These are phyloP conservation scores for Epizoanthus illoricatus DNA, from an alignment of 92 coral and sea anemone genomes.

Conservation along the genomic window DNA sequence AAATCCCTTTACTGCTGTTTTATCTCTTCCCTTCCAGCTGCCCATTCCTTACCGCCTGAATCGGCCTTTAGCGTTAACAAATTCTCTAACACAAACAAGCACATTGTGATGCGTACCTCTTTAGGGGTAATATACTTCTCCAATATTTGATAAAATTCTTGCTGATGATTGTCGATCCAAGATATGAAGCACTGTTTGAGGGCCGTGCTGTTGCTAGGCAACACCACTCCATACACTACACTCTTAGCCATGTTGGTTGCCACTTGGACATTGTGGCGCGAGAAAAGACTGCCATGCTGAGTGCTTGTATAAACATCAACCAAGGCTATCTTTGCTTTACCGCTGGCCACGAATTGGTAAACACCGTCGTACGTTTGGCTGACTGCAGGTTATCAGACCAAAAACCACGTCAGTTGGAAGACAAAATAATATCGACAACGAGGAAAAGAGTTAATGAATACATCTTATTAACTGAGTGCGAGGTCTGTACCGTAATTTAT, in stretches of 20 bases:
- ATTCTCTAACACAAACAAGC: not conserved
- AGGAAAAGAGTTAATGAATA: not conserved
- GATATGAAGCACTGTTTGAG: slow-evolving; percentile 58
- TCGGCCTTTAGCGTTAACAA: too few relatives aligned
- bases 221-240: slow-evolving; percentile 69
- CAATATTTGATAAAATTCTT: slow-evolving; percentile 66
- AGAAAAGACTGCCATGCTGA: slow-evolving; percentile 55
- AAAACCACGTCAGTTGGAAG: not conserved
- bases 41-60: too few relatives aligned
- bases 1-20: too few relatives aligned
- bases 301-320: slow-evolving; percentile 81
- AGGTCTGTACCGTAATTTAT: too few relatives aligned
- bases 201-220: slow-evolving; percentile 62
- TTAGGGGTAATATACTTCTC: slow-evolving; percentile 60
- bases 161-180: slow-evolving; percentile 53
- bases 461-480: too few relatives aligned
- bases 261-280: slow-evolving; percentile 59
- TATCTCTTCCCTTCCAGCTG: too few relatives aligned
- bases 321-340: slow-evolving; percentile 69
- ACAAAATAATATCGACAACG: not conserved
- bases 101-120: slow-evolving; percentile 50
- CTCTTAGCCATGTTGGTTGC: slow-evolving; percentile 67
- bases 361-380: slow-evolving; percentile 67
- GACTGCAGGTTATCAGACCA: slow-evolving; percentile 34
- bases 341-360: slow-evolving; percentile 61